Percentiles rank a stretch among this genome's conserved stretches.
These are phyloP conservation scores for Eriocheir sinensis DNA, from an alignment of 1,140 invertebrate genomes.

Conservation along the genomic window DNA sequence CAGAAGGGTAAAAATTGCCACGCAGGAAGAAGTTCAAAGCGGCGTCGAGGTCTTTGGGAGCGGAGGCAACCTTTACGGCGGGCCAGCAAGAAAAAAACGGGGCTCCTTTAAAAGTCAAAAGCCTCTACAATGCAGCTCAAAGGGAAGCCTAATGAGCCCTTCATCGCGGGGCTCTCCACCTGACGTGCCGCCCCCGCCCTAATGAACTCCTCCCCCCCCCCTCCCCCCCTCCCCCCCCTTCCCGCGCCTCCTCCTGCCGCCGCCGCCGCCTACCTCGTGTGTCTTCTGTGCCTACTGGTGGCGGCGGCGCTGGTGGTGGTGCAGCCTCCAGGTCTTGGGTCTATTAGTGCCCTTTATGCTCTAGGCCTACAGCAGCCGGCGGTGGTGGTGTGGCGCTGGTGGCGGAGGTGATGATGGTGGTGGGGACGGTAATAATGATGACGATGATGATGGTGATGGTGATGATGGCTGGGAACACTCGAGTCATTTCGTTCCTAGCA, in stretches of 20 bases:
- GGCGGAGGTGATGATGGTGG: not conserved
- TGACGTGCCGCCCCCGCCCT: not conserved
- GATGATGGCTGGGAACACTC: no score
- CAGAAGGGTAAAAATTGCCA: not conserved
- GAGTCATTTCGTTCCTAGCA: no score
- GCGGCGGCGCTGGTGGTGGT: no score
- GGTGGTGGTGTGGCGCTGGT: not conserved
- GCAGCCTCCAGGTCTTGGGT: not conserved
- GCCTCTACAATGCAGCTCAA: constrained; percentile 51
- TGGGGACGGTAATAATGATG: not conserved
- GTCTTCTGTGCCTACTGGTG: not conserved
- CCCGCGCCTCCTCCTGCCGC: not conserved
- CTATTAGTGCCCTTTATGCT: not conserved
- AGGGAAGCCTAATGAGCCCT: constrained; percentile 56
- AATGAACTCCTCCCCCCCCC: not conserved
- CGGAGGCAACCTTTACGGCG: not conserved
- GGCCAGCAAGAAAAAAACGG: not conserved
- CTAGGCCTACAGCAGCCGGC: not conserved
- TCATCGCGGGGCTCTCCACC: constrained; percentile 19
- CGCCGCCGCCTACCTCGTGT: not conserved
- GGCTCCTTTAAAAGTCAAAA: constrained; percentile 59
- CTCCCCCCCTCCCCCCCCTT: not conserved
- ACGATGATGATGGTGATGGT: not conserved
- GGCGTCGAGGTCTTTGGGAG: not conserved
- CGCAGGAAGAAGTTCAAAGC: constrained; percentile 35